Percentiles rank a stretch among this genome's conserved stretches.
These are phyloP conservation scores for Dromaius novaehollandiae DNA, from an alignment of 2,113 vertebrate genomes.

Conservation along the genomic window DNA sequence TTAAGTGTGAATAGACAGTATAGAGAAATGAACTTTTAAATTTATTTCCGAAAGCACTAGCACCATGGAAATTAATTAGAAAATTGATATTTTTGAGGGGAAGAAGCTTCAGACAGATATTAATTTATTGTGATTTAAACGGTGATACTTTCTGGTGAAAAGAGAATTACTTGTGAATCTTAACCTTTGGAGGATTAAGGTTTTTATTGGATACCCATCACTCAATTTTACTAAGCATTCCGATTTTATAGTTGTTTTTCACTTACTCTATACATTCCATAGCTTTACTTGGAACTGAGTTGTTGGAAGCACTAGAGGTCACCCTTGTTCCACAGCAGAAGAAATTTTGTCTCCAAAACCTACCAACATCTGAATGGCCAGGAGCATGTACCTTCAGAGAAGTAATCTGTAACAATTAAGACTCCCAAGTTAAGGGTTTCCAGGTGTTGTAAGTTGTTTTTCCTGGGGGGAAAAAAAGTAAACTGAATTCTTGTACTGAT, in stretches of 20 bases:
- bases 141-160: not conserved
- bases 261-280: not conserved
- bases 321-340: constrained; percentile 28
- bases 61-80: not conserved
- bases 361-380: not conserved
- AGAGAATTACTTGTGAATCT: not conserved
- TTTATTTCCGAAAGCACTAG: not conserved
- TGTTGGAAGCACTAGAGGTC: constrained; percentile 59
- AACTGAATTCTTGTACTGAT: not conserved
- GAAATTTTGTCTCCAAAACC: not conserved
- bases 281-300: not conserved
- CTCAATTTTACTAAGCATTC: not conserved
- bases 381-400: not conserved
- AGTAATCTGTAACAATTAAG: not conserved
- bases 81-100: not conserved
- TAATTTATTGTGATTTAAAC: not conserved
- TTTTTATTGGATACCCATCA: not conserved
- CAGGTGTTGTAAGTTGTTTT: not conserved
- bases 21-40: not conserved
- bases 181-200: not conserved
- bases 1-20: not conserved
- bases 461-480: not conserved
- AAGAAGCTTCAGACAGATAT: not conserved
- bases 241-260: not conserved
- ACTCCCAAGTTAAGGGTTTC: not conserved